Conservation (phyloP, 2,113 vertebrate species). For the Neofelis nebulosa region DNA sequence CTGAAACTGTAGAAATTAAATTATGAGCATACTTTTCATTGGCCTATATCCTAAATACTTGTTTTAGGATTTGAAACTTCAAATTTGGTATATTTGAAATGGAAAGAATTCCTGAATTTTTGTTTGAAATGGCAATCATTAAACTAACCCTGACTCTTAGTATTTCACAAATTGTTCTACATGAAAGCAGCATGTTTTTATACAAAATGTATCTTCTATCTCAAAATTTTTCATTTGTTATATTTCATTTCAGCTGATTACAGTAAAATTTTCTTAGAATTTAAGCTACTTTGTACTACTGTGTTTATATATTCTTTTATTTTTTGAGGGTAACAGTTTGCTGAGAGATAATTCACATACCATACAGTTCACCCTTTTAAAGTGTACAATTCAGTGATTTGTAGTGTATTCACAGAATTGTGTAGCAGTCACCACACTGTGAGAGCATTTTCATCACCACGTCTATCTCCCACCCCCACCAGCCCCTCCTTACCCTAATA, state of each 20-base stretch:
- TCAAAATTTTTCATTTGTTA: background rate
- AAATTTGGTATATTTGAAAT: conserved; percentile 30
- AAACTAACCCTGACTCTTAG: background rate
- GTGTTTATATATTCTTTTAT: background rate
- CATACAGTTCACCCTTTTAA: background rate
- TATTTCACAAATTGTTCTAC: conserved; percentile 14
- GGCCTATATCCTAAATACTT: no score
- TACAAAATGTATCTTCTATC: background rate
- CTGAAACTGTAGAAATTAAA: conserved; percentile 38
- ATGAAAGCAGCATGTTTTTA: background rate
- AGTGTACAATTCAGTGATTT: background rate
- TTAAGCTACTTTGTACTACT: background rate
- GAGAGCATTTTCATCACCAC: background rate
- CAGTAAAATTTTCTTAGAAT: background rate
- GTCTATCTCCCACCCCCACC: background rate
- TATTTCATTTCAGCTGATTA: background rate
- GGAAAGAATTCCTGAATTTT: conserved; percentile 30
- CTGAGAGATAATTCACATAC: background rate
- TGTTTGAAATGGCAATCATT: conserved; percentile 18
- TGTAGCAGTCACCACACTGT: background rate
- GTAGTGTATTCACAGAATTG: background rate
- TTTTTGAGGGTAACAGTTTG: background rate
- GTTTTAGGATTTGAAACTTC: no score
- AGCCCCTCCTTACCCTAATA: background rate
- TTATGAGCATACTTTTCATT: background rate